Evolutionary conservation across 2,797 vertebrate species (phyloP), one percentile per base, ranked within the genome.

Genomic region (Anguilla anguilla): DNA sequence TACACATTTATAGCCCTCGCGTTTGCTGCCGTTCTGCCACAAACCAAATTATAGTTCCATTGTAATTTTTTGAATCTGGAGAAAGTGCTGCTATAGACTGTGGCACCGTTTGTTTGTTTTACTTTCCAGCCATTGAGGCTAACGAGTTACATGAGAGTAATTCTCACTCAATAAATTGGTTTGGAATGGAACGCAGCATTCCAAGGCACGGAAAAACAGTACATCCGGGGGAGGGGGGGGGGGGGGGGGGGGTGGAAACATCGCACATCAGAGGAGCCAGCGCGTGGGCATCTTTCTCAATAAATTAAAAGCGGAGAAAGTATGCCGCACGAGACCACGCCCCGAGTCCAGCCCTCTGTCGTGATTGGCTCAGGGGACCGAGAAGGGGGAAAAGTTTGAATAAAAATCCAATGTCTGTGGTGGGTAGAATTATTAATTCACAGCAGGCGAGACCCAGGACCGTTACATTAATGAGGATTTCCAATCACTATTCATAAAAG

Each of bases 321-420:
- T 31, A 55, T 79, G 85, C 90, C 83, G 90, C 91, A 92, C 92
- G 93, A 94, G 94, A 89, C 91, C 91, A 93, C 95, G 94, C 94
- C 96, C 95, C 87, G 90, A 46, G 92, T 87, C 90, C 94, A 89
- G 93, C 92, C 93, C 95, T 94, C 90, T 91, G 89, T 89, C 91
- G 91, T 92, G 93, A 96, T 96, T 96, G 95, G 96, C 93, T 92
- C 93, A 89, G 91, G 89, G 88, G 89, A 88, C 92, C 89, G 92
- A 91, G 91, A 90, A 88, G 85, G 87, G 81, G 82, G 87, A 57
- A 22, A 83, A 61, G 89, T 88, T 94, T 88, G 92, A 90, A 94
- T 95, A 94, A 93, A 87, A 95, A 85, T 64, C 90, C 90, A 90
- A 83, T 87, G 88, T 88, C 79, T 90, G 88, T 85, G 53, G 82